These are phyloP conservation scores for Paramormyrops hopkinsi DNA, from an alignment of 2,797 vertebrate genomes.

Conservation along the genomic window DNA sequence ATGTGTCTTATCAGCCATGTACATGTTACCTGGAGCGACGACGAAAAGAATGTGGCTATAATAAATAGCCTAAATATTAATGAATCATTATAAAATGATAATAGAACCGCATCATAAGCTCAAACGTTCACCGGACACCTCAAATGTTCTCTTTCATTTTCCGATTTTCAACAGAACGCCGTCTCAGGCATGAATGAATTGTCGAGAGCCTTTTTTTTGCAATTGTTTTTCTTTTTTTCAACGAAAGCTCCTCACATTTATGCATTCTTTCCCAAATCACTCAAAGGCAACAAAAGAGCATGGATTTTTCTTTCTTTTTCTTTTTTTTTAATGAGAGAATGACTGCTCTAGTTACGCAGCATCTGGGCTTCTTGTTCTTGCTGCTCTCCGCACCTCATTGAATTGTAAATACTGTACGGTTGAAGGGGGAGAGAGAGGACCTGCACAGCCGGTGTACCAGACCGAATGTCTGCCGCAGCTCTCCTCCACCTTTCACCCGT, in stretches of 20 bases:
- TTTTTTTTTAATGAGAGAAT: background rate
- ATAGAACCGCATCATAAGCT: background rate
- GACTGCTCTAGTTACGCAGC: slow-evolving; percentile 10
- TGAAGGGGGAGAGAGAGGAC: background rate
- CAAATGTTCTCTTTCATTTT: background rate
- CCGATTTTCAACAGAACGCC: slow-evolving; percentile 52
- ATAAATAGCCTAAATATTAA: background rate
- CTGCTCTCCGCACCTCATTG: slow-evolving; percentile 17
- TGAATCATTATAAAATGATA: background rate
- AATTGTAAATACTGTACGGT: slow-evolving; percentile 25
- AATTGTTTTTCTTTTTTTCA: background rate
- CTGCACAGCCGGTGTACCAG: background rate
- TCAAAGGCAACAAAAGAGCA: background rate
- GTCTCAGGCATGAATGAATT: background rate
- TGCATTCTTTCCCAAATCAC: background rate
- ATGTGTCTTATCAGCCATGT: background rate
- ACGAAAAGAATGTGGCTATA: background rate
- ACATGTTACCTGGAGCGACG: background rate
- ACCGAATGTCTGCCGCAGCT: background rate
- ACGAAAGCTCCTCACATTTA: background rate
- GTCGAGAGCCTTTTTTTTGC: slow-evolving; percentile 67
- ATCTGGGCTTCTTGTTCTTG: slow-evolving; percentile 3
- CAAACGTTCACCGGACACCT: background rate
- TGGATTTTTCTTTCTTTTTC: background rate
- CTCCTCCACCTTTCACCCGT: slow-evolving; percentile 6